A percentile compares a stretch with the other conserved stretches of the same genome.
Conservation (phyloP, 2,113 vertebrate species). For the Psittacula cyanocephala region DNA sequence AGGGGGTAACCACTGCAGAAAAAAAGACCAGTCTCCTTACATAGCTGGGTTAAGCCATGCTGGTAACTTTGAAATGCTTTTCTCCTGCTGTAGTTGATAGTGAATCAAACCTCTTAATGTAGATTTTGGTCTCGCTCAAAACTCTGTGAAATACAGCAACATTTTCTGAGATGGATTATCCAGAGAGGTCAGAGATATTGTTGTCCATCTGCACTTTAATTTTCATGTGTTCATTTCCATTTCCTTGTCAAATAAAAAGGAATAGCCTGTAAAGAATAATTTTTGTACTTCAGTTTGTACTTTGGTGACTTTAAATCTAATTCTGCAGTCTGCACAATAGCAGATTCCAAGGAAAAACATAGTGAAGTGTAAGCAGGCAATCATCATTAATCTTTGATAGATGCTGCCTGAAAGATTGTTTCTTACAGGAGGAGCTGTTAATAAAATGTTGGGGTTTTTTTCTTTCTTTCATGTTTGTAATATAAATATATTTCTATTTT, state of each 20-base stretch:
- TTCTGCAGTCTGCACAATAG: neutral
- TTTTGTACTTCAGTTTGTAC: neutral
- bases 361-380: neutral
- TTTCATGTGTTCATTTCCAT: neutral
- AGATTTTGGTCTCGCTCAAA: neutral
- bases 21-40: neutral
- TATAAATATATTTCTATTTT: neutral
- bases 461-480: neutral
- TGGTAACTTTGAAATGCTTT: conserved; percentile 15
- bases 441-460: neutral
- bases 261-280: neutral
- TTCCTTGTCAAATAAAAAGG: neutral
- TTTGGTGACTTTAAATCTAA: neutral
- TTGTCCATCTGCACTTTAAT: neutral
- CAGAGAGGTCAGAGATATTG: neutral
- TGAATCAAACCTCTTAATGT: neutral
- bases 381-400: neutral
- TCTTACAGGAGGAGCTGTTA: neutral
- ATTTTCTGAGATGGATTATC: neutral
- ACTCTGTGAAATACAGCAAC: neutral
- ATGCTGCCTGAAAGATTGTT: neutral
- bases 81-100: neutral
- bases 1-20: neutral
- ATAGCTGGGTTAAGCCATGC: neutral
- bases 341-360: neutral